Evolutionary conservation across 2,888 invertebrate species (phyloP).

Genomic region (Resseliella maxima): DNA sequence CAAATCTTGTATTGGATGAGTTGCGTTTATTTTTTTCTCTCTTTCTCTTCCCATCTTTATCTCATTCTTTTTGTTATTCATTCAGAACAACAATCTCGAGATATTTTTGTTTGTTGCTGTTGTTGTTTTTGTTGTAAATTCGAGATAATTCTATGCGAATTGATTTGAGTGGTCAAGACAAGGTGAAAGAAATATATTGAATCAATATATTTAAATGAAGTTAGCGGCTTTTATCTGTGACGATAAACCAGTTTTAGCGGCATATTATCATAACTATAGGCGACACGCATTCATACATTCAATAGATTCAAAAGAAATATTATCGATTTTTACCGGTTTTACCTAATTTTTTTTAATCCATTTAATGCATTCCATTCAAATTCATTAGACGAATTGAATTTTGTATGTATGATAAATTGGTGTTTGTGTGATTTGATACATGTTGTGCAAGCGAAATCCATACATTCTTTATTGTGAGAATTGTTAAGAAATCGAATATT

Average conservation of each 20-base stretch:
- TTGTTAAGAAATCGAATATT: too few relatives aligned
- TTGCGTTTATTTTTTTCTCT: background rate
- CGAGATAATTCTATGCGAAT: background rate
- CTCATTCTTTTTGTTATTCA: background rate
- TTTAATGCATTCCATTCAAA: too few relatives aligned
- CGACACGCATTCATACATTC: background rate
- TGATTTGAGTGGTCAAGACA: background rate
- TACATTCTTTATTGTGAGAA: too few relatives aligned
- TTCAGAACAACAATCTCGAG: background rate
- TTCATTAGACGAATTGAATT: too few relatives aligned
- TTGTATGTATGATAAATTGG: too few relatives aligned
- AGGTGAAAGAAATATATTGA: background rate
- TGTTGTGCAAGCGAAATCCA: too few relatives aligned
- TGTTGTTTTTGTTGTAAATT: too few relatives aligned
- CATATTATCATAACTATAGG: conserved; percentile 17
- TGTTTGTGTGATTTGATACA: too few relatives aligned
- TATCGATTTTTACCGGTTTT: conserved; percentile 21
- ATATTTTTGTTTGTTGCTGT: too few relatives aligned
- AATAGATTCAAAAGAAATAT: background rate
- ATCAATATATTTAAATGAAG: background rate
- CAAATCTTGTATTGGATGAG: too few relatives aligned
- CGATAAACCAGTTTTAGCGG: conserved; percentile 42
- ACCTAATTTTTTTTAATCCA: background rate
- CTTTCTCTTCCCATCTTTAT: background rate
- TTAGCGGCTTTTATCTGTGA: conserved; percentile 31